Conservation (phyloP, 2,113 vertebrate species). For the Neopipo cinnamomea region DNA sequence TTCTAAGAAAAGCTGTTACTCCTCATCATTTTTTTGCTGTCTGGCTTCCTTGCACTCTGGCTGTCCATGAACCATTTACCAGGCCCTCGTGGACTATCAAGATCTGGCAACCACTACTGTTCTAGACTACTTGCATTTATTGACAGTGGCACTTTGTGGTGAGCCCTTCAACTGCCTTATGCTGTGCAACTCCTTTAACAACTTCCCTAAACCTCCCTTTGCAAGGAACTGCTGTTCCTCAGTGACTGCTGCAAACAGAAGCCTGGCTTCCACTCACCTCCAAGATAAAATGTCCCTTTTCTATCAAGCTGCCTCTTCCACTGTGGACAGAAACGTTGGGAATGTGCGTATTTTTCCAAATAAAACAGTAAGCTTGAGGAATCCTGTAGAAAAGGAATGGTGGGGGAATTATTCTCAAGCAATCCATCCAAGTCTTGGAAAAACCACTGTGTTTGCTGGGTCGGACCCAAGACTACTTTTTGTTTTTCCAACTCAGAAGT, state of each 20-base stretch:
- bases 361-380: neutral
- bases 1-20: neutral
- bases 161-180: neutral
- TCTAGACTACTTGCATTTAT: neutral
- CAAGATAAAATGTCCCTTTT: neutral
- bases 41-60: neutral
- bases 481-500: constrained; percentile 59
- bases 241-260: neutral
- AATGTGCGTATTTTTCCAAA: neutral
- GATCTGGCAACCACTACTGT: neutral
- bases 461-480: constrained; percentile 5
- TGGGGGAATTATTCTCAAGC: constrained; percentile 6
- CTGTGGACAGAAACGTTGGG: neutral
- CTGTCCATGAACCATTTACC: neutral
- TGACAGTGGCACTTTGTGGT: neutral
- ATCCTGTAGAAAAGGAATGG: neutral
- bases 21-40: neutral
- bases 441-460: constrained; percentile 35
- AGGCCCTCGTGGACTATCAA: neutral
- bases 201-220: neutral
- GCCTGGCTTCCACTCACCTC: neutral
- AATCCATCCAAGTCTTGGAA: constrained; percentile 5
- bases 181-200: neutral
- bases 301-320: neutral
- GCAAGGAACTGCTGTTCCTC: neutral